phyloP scores from a whole-genome alignment of 2,888 invertebrate genomes.

The Xestia sexstrigata region DNA sequence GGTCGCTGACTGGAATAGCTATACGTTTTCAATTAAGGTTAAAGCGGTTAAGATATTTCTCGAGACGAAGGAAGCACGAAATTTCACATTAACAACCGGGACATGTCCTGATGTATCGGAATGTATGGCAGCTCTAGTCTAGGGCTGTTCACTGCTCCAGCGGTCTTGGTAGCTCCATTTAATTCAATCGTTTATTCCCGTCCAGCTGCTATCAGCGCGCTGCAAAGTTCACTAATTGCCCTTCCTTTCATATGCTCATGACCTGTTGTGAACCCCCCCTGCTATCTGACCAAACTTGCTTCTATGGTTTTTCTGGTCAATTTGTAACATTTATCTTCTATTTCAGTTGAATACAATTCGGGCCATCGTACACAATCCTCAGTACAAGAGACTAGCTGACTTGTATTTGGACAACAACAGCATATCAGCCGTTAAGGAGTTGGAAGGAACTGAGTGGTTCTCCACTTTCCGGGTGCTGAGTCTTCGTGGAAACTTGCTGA shows the following conservation, averaged over 20 bases:
- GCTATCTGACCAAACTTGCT: neutral
- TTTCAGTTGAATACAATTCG: slow-evolving; percentile 91
- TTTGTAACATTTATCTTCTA: neutral
- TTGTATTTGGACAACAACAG: slow-evolving; percentile 94
- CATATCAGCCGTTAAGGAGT: slow-evolving; percentile 91
- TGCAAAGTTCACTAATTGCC: neutral
- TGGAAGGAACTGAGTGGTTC: slow-evolving; percentile 95
- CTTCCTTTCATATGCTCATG: neutral
- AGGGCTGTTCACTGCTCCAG: neutral
- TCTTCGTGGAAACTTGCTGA: slow-evolving; percentile 93
- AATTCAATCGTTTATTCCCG: neutral
- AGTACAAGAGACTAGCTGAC: slow-evolving; percentile 93
- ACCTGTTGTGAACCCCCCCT: neutral
- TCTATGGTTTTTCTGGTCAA: neutral
- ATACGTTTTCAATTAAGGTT: no score
- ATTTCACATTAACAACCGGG: no score
- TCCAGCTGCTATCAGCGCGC: neutral
- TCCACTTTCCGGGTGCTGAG: slow-evolving; percentile 94
- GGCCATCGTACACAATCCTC: slow-evolving; percentile 91
- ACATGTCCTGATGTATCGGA: neutral
- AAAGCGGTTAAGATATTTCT: no score
- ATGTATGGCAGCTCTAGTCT: neutral
- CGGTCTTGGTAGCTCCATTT: neutral
- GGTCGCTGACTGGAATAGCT: no score
- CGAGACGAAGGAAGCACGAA: no score